Base-by-base conservation (phyloP, 1,140 invertebrate genomes). In the Drosophila littoralis region DNA sequence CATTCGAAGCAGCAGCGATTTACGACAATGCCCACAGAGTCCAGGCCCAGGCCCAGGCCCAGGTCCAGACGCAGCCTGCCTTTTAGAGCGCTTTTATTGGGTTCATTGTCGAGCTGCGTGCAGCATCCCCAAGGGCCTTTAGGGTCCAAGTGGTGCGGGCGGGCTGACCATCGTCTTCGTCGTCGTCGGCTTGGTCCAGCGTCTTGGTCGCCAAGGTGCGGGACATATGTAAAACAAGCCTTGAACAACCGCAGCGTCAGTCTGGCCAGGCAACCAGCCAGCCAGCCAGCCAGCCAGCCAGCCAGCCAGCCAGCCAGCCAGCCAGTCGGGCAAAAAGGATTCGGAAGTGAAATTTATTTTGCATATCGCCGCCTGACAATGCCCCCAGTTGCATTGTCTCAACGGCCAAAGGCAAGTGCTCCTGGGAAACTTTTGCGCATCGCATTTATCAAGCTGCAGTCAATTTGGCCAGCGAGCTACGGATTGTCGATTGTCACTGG, bases 291-390 rank as follows among this genome's bases (percentile, higher is more conserved):
- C 0, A 58, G 65, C 0, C 15, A 38, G n/a, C 1, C 15, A 5
- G 32, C 8, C 7, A 48, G 46, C 9, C 22, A 12, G 35, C 22
- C 0, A 17, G 32, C 28, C 28, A 70, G 64, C 35, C 61, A 51
- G 50, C 28, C 15, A 35, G 35, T 32, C 33, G 43, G 42, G 51
- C 55, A 61, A 74, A 78, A 83, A 81, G 80, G 86, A 81, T 90
- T 90, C 81, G 89, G 89, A 91, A 91, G 89, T 91, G 89, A 91
- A 91, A 91, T 89, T 89, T 91, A 91, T 91, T 91, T 90, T 91
- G 85, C 85, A 91, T 91, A 90, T 84, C 68, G 71, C 33, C 42
- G 63, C 22, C 38, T 69, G 55, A 69, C 66, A 69, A 69, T 69
- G 57, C 28, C 7, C 46, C 9, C n/a, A 45, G 33, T 40, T n/a